These are phyloP conservation scores for Syngnathus acus DNA, from an alignment of 2,797 vertebrate species.

Conservation along the genomic window DNA sequence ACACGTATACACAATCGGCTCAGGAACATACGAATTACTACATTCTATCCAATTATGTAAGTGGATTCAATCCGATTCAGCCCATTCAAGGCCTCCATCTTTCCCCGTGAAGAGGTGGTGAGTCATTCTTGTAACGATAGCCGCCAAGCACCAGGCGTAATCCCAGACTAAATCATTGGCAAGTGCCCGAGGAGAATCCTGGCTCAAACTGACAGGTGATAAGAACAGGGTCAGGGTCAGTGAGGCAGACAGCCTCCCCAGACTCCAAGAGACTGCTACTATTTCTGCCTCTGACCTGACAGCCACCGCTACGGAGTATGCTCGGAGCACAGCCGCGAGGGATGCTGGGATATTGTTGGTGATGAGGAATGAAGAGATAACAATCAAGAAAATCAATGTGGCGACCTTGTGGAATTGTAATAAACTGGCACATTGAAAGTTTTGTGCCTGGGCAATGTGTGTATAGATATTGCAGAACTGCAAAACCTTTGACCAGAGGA, in stretches of 20 bases:
- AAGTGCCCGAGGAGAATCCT: conserved; percentile 22
- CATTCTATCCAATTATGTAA: conserved; percentile 35
- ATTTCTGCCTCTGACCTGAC: conserved; percentile 54
- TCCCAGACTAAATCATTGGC: conserved; percentile 36
- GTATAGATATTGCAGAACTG: no score
- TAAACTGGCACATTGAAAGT: no score
- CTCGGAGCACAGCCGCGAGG: conserved; percentile 48
- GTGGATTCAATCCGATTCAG: conserved; percentile 22
- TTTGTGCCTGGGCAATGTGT: no score
- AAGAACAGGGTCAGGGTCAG: conserved; percentile 37
- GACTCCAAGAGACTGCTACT: conserved; percentile 37
- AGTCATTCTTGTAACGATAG: conserved; percentile 46
- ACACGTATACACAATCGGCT: conserved; percentile 19
- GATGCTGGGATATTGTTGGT: conserved; percentile 43
- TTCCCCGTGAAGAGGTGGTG: conserved; percentile 27
- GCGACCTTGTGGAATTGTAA: not conserved
- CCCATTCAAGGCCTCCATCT: conserved; percentile 15
- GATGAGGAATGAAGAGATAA: conserved; percentile 29
- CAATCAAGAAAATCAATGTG: conserved; percentile 13
- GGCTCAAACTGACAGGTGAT: conserved; percentile 42
- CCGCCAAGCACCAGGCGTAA: conserved; percentile 49
- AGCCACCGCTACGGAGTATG: conserved; percentile 27
- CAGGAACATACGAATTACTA: conserved; percentile 23
- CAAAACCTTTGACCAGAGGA: no score
- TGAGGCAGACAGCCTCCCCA: conserved; percentile 30